These are phyloP conservation scores for Rhinichthys klamathensis DNA, from an alignment of 2,113 vertebrate species.

Conservation along the genomic window DNA sequence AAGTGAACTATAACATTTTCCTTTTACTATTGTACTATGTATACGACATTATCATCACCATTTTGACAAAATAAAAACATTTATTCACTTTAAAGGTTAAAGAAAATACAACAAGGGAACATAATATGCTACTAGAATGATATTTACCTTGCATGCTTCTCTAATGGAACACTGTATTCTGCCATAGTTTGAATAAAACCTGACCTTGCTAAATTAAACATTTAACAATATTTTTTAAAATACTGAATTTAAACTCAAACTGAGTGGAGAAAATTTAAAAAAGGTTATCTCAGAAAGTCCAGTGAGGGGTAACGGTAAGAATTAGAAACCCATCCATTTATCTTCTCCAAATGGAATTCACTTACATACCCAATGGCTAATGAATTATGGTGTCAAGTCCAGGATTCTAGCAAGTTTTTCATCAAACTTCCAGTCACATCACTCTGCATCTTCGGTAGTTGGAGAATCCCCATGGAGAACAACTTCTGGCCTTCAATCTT, in stretches of 20 bases:
- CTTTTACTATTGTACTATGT: not conserved
- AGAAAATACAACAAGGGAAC: not conserved
- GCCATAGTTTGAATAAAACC: not conserved
- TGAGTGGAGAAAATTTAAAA: not conserved
- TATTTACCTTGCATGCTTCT: not conserved
- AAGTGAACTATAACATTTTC: not conserved
- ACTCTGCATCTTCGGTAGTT: too few species aligned
- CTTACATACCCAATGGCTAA: too few species aligned
- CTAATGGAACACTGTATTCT: not conserved
- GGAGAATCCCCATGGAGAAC: not conserved
- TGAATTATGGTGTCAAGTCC: too few species aligned
- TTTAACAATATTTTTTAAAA: not conserved
- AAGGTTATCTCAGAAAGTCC: not conserved
- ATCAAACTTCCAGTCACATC: too few species aligned
- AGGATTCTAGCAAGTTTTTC: too few species aligned
- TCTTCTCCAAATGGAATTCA: too few species aligned
- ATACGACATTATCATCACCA: not conserved
- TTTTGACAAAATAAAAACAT: not conserved
- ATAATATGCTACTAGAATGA: not conserved
- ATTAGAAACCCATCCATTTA: not conserved
- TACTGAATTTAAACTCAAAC: not conserved
- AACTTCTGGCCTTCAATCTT: not conserved
- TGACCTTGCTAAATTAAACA: not conserved
- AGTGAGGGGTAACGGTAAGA: not conserved
- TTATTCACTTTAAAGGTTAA: not conserved